Evolutionary conservation across 1,140 invertebrate species (phyloP).

Genomic region (Drosophila burlai): DNA sequence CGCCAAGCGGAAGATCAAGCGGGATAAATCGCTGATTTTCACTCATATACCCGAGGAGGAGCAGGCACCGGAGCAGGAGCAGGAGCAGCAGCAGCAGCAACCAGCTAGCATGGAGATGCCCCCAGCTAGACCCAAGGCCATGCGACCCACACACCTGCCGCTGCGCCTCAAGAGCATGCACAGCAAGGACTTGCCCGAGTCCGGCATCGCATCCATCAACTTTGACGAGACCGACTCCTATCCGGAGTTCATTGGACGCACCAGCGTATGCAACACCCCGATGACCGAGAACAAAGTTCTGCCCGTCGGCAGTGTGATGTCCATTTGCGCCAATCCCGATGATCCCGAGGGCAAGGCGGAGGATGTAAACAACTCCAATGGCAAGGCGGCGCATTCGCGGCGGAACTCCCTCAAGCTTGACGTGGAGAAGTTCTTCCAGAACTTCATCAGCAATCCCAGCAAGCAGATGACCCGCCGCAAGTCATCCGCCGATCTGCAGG

Average conservation of each 20-base stretch:
- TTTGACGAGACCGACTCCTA: constrained; percentile 84
- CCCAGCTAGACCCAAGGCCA: constrained; percentile 63
- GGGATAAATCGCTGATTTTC: constrained; percentile 91
- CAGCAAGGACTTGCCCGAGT: constrained; percentile 86
- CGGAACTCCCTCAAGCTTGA: constrained; percentile 71
- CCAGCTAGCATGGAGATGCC: constrained; percentile 31
- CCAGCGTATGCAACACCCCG: constrained; percentile 91
- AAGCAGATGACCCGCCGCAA: constrained; percentile 78
- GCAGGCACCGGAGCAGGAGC: constrained; percentile 53
- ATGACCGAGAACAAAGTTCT: constrained; percentile 90
- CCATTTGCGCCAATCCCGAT: constrained; percentile 88
- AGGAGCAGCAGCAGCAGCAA: constrained; percentile 45
- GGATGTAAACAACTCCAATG: constrained; percentile 66
- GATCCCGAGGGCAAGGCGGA: constrained; percentile 48
- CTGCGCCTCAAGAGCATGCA: constrained; percentile 86
- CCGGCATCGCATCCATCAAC: constrained; percentile 81
- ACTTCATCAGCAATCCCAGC: constrained; percentile 78
- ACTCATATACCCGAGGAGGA: constrained; percentile 91
- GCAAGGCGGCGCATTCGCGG: constrained; percentile 54
- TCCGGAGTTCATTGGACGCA: constrained; percentile 87
- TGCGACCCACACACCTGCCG: constrained; percentile 87
- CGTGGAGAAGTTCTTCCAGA: constrained; percentile 82
- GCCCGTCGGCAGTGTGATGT: constrained; percentile 89
- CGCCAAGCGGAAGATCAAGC: constrained; percentile 88
- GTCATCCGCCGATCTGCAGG: constrained; percentile 86